phyloP scores from a whole-genome alignment of 2,888 invertebrate genomes.

The Dryobotodes eremita region DNA sequence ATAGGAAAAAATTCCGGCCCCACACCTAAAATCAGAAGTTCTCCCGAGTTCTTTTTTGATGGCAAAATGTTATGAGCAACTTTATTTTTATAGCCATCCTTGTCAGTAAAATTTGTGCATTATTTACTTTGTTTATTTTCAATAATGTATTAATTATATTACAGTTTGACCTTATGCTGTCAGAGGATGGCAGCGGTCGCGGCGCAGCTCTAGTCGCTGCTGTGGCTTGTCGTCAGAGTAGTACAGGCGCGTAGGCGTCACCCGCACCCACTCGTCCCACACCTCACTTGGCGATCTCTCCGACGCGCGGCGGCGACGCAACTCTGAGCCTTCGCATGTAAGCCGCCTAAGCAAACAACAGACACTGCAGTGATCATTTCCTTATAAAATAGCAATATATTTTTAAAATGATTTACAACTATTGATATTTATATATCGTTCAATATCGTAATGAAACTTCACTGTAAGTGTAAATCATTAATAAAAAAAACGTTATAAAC shows the following conservation, averaged over 20 bases:
- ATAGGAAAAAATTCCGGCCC: background rate
- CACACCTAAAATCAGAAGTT: slow-evolving; percentile 4
- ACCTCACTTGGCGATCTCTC: slow-evolving; percentile 68
- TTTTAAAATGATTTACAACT: slow-evolving; percentile 58
- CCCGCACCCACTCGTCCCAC: slow-evolving; percentile 11
- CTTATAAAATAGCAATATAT: slow-evolving; percentile 51
- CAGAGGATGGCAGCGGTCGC: slow-evolving; percentile 99
- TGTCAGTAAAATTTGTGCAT: background rate
- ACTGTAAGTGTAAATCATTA: slow-evolving; percentile 28
- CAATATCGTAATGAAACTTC: slow-evolving; percentile 26
- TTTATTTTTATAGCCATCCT: background rate
- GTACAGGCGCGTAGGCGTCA: slow-evolving; percentile 67
- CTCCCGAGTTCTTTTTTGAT: background rate
- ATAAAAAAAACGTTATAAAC: slow-evolving; percentile 17
- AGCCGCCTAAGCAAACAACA: slow-evolving; percentile 57
- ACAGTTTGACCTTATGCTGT: slow-evolving; percentile 97
- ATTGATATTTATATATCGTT: slow-evolving; percentile 39
- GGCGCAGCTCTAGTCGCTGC: slow-evolving; percentile 99
- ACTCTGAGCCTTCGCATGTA: slow-evolving; percentile 65
- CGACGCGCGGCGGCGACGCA: slow-evolving; percentile 61
- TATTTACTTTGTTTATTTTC: background rate
- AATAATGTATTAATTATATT: slow-evolving; percentile 72
- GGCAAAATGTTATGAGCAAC: background rate
- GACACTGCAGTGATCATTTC: slow-evolving; percentile 56
- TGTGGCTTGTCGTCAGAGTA: slow-evolving; percentile 93